Conservation (phyloP, 2,888 invertebrate species). For the Ptychoptera albimana region DNA sequence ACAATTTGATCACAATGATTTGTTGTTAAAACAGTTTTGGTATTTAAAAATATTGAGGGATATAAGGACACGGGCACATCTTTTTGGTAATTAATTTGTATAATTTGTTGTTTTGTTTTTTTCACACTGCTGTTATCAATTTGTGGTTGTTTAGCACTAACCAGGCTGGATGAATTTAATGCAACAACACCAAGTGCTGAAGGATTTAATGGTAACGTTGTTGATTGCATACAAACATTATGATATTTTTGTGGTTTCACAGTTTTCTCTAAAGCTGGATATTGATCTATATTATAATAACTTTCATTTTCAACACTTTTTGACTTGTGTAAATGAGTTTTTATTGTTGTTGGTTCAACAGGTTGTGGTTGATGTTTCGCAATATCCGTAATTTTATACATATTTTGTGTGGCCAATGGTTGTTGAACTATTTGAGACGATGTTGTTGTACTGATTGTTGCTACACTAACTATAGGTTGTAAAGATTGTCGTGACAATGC, state of each 20-base stretch:
- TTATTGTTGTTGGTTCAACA: constrained; percentile 12
- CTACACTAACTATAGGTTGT: too few relatives aligned
- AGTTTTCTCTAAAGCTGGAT: constrained; percentile 32
- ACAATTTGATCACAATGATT: background rate
- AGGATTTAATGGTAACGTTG: background rate
- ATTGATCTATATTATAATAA: constrained; percentile 27
- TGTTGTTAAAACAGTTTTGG: background rate
- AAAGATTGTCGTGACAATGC: too few relatives aligned
- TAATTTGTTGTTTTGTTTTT: constrained; percentile 1
- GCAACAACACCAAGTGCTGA: constrained; percentile 2
- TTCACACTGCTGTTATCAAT: background rate
- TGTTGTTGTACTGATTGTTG: too few relatives aligned
- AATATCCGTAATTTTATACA: background rate
- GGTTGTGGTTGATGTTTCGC: constrained; percentile 9
- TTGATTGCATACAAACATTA: background rate
- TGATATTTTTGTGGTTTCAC: constrained; percentile 22
- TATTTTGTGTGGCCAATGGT: too few relatives aligned
- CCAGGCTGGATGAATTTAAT: background rate
- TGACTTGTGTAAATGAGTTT: constrained; percentile 22
- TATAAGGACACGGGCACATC: background rate
- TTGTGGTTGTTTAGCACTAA: background rate
- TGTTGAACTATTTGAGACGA: too few relatives aligned
- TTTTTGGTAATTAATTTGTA: background rate
- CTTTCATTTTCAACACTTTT: constrained; percentile 28
- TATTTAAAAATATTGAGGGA: background rate